phyloP scores from a whole-genome alignment of 2,797 vertebrate species.

The Myotis myotis region DNA sequence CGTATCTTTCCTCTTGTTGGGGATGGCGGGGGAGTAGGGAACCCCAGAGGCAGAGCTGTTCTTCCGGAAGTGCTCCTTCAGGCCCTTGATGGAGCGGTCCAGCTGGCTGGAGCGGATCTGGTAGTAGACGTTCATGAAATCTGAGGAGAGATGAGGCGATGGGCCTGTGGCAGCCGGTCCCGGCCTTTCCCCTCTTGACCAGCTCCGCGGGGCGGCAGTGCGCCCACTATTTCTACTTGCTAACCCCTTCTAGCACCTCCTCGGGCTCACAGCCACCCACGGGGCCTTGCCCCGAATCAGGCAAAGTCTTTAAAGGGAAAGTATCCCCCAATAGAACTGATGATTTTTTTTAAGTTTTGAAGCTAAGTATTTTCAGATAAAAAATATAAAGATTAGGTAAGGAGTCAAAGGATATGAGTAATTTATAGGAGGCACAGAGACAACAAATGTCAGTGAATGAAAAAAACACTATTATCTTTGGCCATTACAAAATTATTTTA shows the following conservation, averaged over 20 bases:
- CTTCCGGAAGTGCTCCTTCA: constrained; percentile 98
- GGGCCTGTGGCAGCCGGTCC: no score
- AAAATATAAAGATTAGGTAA: background rate
- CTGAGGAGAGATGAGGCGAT: constrained; percentile 79
- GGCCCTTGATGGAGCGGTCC: constrained; percentile 96
- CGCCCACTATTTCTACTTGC: fast-evolving
- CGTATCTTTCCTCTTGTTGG: constrained; percentile 97
- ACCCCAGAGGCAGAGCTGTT: constrained; percentile 93
- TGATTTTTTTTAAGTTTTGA: background rate
- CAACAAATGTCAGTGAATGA: background rate
- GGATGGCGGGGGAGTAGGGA: constrained; percentile 96
- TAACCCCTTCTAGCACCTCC: background rate
- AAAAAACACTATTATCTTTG: background rate
- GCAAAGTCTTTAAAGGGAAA: background rate
- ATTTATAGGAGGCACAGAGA: background rate
- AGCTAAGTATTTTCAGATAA: background rate
- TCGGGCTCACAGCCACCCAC: background rate
- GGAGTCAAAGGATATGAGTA: background rate
- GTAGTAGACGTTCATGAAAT: constrained; percentile 99
- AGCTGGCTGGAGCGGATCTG: constrained; percentile 97
- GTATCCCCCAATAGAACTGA: background rate
- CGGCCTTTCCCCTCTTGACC: background rate
- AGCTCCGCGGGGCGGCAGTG: background rate
- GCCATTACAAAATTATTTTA: background rate
- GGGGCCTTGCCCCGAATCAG: background rate